Conservation (phyloP, 2,888 invertebrate genomes). For the Elysia crispata region DNA sequence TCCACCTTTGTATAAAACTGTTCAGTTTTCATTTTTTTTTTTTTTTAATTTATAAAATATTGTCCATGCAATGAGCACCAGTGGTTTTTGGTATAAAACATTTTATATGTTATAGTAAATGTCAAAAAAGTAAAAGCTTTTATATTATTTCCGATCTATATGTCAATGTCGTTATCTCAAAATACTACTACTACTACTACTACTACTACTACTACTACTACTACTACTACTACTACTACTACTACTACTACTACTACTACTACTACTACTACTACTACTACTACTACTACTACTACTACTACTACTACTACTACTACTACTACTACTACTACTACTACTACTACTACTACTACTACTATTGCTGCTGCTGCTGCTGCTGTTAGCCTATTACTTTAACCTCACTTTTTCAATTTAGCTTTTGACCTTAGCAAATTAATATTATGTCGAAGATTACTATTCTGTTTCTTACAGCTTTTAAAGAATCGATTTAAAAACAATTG, state of each 20-base stretch:
- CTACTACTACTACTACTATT: constrained; percentile 26
- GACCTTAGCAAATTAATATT: no score
- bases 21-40: no score
- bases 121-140: no score
- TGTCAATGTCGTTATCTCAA: no score
- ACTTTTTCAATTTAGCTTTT: no score
- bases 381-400: not conserved
- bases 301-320: constrained; percentile 33
- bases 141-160: no score
- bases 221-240: constrained; percentile 31
- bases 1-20: no score
- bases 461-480: not conserved
- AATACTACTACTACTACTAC: constrained; percentile 15
- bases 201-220: constrained; percentile 25
- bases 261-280: constrained; percentile 34
- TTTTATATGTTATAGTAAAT: no score
- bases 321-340: constrained; percentile 34
- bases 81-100: no score
- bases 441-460: not conserved
- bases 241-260: constrained; percentile 27
- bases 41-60: no score
- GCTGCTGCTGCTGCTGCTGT: not conserved
- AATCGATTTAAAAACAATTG: no score
- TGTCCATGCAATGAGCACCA: no score
- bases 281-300: constrained; percentile 34